A percentile compares a stretch with the other conserved stretches of the same genome.
phyloP scores from a whole-genome alignment of 2,113 vertebrate genomes.

The Carollia perspicillata region DNA sequence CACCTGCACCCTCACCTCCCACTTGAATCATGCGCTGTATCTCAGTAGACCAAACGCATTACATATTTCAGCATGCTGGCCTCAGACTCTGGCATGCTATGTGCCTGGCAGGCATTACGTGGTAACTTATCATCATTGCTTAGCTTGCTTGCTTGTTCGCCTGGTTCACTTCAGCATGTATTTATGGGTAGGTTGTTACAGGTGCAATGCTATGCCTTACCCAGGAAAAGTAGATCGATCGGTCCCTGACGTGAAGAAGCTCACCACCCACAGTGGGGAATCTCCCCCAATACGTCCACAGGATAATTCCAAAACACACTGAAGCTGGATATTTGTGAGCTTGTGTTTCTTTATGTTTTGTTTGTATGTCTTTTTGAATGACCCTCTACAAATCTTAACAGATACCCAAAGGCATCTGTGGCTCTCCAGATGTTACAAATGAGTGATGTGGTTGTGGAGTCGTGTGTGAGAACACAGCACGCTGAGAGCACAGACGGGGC shows the following conservation, averaged over 20 bases:
- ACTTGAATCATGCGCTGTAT: not conserved
- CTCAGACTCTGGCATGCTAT: not conserved
- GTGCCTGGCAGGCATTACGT: not conserved
- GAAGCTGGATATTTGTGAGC: not conserved
- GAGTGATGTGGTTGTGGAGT: too few species aligned
- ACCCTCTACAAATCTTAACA: not conserved
- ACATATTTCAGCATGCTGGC: too few species aligned
- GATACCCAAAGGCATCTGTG: not conserved
- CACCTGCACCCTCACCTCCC: not conserved
- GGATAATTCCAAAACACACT: not conserved
- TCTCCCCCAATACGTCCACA: not conserved
- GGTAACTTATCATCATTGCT: not conserved
- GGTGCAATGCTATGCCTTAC: accelerated
- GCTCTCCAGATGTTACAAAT: not conserved
- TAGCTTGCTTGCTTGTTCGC: not conserved
- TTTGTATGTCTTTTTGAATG: not conserved
- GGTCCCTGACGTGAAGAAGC: not conserved
- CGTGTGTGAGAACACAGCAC: not conserved
- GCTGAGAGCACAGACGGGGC: accelerated
- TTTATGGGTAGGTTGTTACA: not conserved
- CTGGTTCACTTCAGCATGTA: not conserved
- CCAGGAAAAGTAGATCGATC: not conserved
- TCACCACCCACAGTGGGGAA: not conserved
- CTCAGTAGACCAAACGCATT: not conserved
- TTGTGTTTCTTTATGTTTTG: not conserved